Percentiles rank a stretch among this genome's conserved stretches.
Conservation (phyloP, 1,140 invertebrate species). For the Sycobia sp. region DNA sequence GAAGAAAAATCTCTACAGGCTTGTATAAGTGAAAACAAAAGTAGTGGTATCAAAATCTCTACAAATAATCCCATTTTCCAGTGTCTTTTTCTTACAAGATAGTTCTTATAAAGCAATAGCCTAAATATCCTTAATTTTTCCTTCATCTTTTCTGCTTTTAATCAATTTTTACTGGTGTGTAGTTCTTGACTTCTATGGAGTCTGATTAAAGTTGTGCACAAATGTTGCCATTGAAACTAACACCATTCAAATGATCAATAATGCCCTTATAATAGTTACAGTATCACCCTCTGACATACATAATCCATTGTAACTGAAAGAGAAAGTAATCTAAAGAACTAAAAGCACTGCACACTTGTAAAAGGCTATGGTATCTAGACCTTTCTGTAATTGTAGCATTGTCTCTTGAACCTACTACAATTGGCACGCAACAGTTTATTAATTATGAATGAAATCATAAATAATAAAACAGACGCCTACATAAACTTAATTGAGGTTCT, state of each 20-base stretch:
- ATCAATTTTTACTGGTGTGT: not conserved
- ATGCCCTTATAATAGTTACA: not conserved
- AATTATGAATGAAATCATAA: no score
- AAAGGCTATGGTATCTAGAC: no score
- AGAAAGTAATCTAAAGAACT: no score
- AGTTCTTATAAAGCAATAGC: constrained; percentile 54
- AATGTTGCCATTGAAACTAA: constrained; percentile 16
- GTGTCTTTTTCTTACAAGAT: constrained; percentile 50
- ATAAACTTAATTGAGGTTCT: no score
- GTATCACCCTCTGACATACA: no score
- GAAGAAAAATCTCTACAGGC: constrained; percentile 47
- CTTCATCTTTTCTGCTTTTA: constrained; percentile 31
- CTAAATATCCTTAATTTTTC: constrained; percentile 45
- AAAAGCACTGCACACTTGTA: no score
- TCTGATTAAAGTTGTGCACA: not conserved
- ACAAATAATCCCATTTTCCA: constrained; percentile 51
- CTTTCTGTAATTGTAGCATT: no score
- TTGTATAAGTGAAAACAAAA: constrained; percentile 49
- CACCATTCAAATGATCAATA: constrained; percentile 13
- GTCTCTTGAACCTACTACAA: no score
- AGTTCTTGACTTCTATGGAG: not conserved
- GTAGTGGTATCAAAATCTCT: constrained; percentile 51
- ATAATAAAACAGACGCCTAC: no score
- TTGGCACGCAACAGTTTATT: no score
- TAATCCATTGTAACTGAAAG: no score